Evolutionary conservation across 2,113 vertebrate genomes (phyloP), one percentile per base, ranked within the genome.

Genomic region (Chrysochloris asiatica): DNA sequence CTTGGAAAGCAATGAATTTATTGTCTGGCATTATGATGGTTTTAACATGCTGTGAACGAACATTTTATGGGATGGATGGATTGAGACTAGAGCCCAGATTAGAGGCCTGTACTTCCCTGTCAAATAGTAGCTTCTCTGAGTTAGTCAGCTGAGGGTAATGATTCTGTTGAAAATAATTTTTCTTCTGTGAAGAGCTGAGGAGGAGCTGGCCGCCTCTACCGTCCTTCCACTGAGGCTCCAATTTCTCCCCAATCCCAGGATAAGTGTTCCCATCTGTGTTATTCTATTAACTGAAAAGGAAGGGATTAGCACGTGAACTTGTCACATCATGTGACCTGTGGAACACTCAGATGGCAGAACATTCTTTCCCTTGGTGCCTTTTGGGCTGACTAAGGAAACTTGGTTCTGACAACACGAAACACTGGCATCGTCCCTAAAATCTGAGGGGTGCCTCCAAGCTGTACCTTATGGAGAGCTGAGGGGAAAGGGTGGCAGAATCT

Each of bases 251-350:
- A 33, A 95, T 95, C 95, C 95, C 91, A 97, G 38, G 94, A 93
- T 97, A 97, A 98, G 97, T 96, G 94, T 95, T 97, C 96, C 97
- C 97, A 98, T 97, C 98, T 98, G 97, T 98, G 97, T 98, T 98
- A 97, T 97, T 98, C 96, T 97, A 97, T 96, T 97, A 97, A 96
- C 96, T 96, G 96, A 96, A 95, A 95, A 95, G 97, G 95, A 97
- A 97, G 95, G 97, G 96, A 97, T 98, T 97, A 96, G 94, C n/a
- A 6, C 95, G 85, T 96, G 96, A 97, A 97, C 96, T 97, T 97
- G 97, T 97, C 97, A 98, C 96, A 97, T 98, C 97, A 97, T 95
- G 86, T 98, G 97, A 97, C 97, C 97, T 97, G 96, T 83, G 97
- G 97, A 91, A 84, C 76, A 92, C 95, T 90, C 95, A 97, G 95